Base-by-base conservation (phyloP, 2,797 vertebrate genomes). In the Ataeniobius toweri region DNA sequence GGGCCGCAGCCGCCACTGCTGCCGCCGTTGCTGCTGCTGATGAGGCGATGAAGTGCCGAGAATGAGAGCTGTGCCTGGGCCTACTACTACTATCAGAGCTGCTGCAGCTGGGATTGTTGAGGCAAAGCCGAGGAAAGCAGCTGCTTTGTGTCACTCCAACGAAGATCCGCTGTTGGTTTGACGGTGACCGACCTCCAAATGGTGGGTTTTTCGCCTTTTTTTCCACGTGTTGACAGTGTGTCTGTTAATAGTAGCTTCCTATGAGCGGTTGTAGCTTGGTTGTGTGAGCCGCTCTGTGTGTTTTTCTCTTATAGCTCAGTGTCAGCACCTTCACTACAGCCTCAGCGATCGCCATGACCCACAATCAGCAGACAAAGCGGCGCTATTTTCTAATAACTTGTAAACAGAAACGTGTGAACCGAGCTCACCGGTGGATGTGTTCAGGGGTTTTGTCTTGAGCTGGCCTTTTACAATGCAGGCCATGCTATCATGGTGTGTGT, bases 21-120 rank as follows among this genome's bases (percentile, higher is more conserved):
- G 63, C 39, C 10, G 65, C 12, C n/a, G 65, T 39, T 87, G 94
- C 90, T 88, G 91, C 89, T 86, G 93, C 86, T 89, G 94, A 92
- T 91, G 90, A 91, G 92, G 93, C 90, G 94, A 90, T 92, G 94
- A 93, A 87, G 93, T 89, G 91, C 85, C 92, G 93, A 95, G 94
- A 95, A 96, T 96, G 96, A 96, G 94, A 92, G 92, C 91, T 86
- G 89, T 82, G 93, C 90, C 92, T 92, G 51, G 96, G 96, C 96
- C 96, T 96, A 89, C 90, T 85, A 92, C 86, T 83, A 89, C 90
- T 85, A 92, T 82, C 83, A 92, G 90, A 83, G 90, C 88, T 86
- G 93, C 94, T 89, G 94, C 93, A 85, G 94, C 94, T 89, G 91
- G 94, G 94, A 95, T 94, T 94, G 92, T 93, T 91, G 93, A 94